Percentiles rank a stretch among this genome's conserved stretches.
phyloP scores from a whole-genome alignment of 2,113 vertebrate species.

The Lynx canadensis region DNA sequence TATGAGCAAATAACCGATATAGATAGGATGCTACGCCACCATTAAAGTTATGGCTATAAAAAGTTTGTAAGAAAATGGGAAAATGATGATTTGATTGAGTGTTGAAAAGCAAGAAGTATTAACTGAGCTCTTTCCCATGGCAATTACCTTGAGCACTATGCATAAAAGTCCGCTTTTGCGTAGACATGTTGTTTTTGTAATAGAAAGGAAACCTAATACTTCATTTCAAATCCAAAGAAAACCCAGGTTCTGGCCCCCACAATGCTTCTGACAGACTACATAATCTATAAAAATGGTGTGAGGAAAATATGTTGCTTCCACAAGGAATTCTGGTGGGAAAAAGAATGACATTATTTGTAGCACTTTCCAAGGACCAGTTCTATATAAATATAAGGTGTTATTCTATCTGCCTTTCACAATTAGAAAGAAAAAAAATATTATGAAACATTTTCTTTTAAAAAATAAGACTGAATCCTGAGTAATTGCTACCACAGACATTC shows the following conservation, averaged over 20 bases:
- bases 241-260: slow-evolving; percentile 27
- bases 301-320: slow-evolving; percentile 51
- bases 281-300: slow-evolving; percentile 44
- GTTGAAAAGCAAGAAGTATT: slow-evolving; percentile 41
- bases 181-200: slow-evolving; percentile 62
- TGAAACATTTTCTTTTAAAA: slow-evolving; percentile 7
- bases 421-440: slow-evolving; percentile 54
- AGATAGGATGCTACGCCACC: background rate
- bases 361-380: slow-evolving; percentile 43
- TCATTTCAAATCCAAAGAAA: slow-evolving; percentile 67
- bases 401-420: slow-evolving; percentile 41
- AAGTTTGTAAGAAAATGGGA: background rate
- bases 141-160: background rate
- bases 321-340: slow-evolving; percentile 14
- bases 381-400: slow-evolving; percentile 58
- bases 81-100: background rate
- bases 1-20: background rate
- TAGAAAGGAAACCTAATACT: slow-evolving; percentile 63
- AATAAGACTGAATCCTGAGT: background rate
- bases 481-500: slow-evolving; percentile 37
- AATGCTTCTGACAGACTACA: slow-evolving; percentile 53
- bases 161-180: slow-evolving; percentile 37
- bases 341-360: background rate
- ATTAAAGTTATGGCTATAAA: background rate
- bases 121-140: slow-evolving; percentile 41